Base-by-base conservation (phyloP, 2,113 vertebrate species). In the Erythrolamprus reginae region DNA sequence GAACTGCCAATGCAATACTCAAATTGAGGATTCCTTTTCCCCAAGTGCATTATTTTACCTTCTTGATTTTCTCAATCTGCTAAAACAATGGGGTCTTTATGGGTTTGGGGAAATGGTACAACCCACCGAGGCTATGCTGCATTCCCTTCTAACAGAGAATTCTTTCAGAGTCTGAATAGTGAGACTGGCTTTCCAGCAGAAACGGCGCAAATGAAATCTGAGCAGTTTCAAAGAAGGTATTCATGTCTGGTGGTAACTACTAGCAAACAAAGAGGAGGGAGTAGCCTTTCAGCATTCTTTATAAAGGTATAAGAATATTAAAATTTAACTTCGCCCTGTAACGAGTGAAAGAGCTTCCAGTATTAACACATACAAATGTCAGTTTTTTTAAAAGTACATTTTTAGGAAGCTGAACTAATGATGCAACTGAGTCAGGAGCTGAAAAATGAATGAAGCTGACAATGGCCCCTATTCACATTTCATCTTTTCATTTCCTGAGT, bases 121-220 rank as follows among this genome's bases (percentile, higher is more conserved):
- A 94, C 94, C 94, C 89, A 89, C 53, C 13, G n/a, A 82, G 82
- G 94, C 94, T 90, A 90, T 1, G 86, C 94, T 91, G 95, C 97
- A 56, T 87, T 56, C 42, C 55, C 38, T 86, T 70, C 83, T 91
- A 98, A 98, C 98, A 99, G 97, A 96, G 94, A 92, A 88, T 94
- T 96, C 98, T 98, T 99, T 99, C 96, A 99, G 96, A 86, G 92
- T 17, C 93, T 26, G 4, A 90, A 93, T 94, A 95, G 89, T 88
- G 93, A 91, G 93, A 48, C 82, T 94, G 90, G 85, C 33, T 95
- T 93, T 94, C 95, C 96, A 94, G 94, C 92, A 93, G 95, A 95
- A 95, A 89, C 97, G 98, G 95, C 96, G 96, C 97, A 98, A 98
- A 98, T 96, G 98, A 92, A 94, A 52, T 92, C 88, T 86, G 92